phyloP scores from a whole-genome alignment of 2,797 vertebrate genomes.

The Amblyraja radiata region DNA sequence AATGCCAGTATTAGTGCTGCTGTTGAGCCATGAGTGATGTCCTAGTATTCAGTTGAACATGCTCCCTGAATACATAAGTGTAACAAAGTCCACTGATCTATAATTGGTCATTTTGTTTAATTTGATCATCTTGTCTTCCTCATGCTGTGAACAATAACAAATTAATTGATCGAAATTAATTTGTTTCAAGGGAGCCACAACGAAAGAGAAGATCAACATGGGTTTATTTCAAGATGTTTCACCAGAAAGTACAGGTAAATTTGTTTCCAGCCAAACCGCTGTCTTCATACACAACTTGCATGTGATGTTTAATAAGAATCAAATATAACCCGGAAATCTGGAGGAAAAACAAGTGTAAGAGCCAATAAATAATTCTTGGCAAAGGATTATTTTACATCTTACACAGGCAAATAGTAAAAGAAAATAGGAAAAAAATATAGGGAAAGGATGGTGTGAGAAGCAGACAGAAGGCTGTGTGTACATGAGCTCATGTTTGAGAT shows the following conservation, averaged over 20 bases:
- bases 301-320: background rate
- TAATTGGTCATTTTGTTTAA: background rate
- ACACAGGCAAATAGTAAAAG: background rate
- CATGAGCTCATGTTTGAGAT: background rate
- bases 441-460: background rate
- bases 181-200: conserved; percentile 59
- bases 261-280: background rate
- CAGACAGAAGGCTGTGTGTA: background rate
- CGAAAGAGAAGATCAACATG: conserved; percentile 60
- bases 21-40: too few relatives aligned
- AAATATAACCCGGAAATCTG: background rate
- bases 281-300: background rate
- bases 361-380: background rate
- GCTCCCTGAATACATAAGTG: background rate
- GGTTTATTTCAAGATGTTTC: conserved; percentile 63
- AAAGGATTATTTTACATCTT: background rate
- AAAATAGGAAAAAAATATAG: too few relatives aligned
- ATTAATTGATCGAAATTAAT: background rate
- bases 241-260: conserved; percentile 69
- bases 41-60: background rate
- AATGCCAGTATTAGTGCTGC: too few relatives aligned
- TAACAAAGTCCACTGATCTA: background rate
- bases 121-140: background rate
- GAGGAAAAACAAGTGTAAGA: background rate
- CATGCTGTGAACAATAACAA: background rate